Conservation (phyloP, 2,797 vertebrate species). For the Tolypeutes matacus region DNA sequence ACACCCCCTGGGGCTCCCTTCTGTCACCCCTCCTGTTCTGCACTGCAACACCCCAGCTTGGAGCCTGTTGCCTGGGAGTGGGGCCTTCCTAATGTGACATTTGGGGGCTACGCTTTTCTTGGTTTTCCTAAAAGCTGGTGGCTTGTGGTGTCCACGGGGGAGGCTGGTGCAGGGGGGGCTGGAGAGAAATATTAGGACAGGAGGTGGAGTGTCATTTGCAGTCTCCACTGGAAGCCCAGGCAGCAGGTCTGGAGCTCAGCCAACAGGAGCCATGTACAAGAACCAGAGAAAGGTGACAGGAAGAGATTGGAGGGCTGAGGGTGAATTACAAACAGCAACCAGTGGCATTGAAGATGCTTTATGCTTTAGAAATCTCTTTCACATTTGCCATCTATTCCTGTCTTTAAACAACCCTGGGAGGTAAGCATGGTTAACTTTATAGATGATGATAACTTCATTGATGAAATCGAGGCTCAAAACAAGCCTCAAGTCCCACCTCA, state of each 20-base stretch:
- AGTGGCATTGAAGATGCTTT: background rate
- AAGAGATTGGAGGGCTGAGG: background rate
- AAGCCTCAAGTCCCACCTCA: background rate
- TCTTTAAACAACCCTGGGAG: constrained; percentile 11
- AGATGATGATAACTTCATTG: background rate
- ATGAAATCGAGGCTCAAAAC: background rate
- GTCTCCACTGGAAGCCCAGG: constrained; percentile 24
- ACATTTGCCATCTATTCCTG: background rate
- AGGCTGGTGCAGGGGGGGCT: constrained; percentile 12
- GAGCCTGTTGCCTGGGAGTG: constrained; percentile 36
- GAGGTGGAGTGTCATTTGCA: background rate
- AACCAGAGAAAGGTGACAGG: constrained; percentile 46
- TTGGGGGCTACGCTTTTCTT: constrained; percentile 23
- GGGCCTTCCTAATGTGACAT: constrained; percentile 60
- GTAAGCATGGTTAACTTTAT: background rate
- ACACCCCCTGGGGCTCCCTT: constrained; percentile 76
- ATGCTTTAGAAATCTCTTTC: constrained; percentile 21
- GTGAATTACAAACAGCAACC: background rate
- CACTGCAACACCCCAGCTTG: constrained; percentile 18
- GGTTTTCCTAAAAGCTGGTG: constrained; percentile 29
- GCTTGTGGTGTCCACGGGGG: background rate
- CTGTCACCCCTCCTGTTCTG: constrained; percentile 83
- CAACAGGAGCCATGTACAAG: background rate
- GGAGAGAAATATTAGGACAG: background rate
- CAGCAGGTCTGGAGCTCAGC: background rate